Evolutionary conservation across 1,140 invertebrate species (phyloP).

Genomic region (Mylabris phalerata): DNA sequence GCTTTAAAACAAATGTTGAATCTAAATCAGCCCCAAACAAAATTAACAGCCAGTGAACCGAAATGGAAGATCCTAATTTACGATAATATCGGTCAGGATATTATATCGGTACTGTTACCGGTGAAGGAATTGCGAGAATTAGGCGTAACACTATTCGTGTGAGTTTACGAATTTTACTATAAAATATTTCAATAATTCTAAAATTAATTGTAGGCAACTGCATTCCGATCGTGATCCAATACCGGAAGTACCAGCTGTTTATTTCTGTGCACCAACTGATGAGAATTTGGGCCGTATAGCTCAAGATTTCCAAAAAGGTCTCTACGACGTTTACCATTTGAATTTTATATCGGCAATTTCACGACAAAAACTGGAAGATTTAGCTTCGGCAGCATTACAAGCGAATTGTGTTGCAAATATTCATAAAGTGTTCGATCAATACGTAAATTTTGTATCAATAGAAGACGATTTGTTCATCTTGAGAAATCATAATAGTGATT

Average conservation of each 20-base stretch:
- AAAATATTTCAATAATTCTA: not conserved
- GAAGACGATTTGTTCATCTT: slow-evolving; percentile 98
- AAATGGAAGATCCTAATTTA: slow-evolving; percentile 96
- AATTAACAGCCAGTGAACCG: slow-evolving; percentile 70
- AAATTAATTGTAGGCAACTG: slow-evolving; percentile 59
- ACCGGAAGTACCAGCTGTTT: slow-evolving; percentile 96
- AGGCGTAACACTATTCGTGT: slow-evolving; percentile 96
- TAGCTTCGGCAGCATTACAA: slow-evolving; percentile 86
- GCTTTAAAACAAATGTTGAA: slow-evolving; percentile 92
- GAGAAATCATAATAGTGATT: slow-evolving; percentile 83
- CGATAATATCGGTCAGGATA: slow-evolving; percentile 93
- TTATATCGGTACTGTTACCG: slow-evolving; percentile 93
- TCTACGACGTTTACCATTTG: slow-evolving; percentile 94
- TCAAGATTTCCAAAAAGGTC: slow-evolving; percentile 83
- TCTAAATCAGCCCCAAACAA: slow-evolving; percentile 74
- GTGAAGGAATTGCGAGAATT: slow-evolving; percentile 93
- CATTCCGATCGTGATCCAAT: slow-evolving; percentile 93
- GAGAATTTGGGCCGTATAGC: slow-evolving; percentile 94
- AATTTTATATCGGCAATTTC: slow-evolving; percentile 98
- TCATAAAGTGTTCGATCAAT: slow-evolving; percentile 95
- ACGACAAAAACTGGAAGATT: slow-evolving; percentile 89
- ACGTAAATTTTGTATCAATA: slow-evolving; percentile 96
- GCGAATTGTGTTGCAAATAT: slow-evolving; percentile 83
- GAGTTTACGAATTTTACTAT: slow-evolving; percentile 42
- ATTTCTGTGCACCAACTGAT: slow-evolving; percentile 96